These are phyloP conservation scores for Tetranychus urticae DNA, from an alignment of 1,140 invertebrate species.

Conservation along the genomic window DNA sequence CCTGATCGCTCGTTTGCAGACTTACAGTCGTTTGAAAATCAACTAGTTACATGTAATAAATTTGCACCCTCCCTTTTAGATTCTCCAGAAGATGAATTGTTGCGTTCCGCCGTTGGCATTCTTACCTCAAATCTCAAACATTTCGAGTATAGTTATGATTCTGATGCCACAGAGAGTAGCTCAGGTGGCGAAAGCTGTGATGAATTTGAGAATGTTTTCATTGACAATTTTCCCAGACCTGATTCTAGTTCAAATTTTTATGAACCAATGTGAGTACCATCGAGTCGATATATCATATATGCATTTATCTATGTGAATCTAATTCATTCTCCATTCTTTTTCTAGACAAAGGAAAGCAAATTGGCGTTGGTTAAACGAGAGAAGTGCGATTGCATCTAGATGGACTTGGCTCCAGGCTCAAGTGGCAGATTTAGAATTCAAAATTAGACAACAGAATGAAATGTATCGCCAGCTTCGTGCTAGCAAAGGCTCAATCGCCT, in stretches of 20 bases:
- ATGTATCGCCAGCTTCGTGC: conserved; percentile 30
- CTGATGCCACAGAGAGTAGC: conserved; percentile 73
- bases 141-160: conserved; percentile 30
- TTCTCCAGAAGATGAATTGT: neutral
- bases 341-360: conserved; percentile 35
- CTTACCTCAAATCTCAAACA: conserved; percentile 7
- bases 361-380: conserved; percentile 55
- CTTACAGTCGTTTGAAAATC: no score
- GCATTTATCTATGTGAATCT: neutral
- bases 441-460: conserved; percentile 59
- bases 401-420: conserved; percentile 82
- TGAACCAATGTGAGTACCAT: neutral
- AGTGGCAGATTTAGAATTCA: conserved; percentile 70
- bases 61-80: neutral
- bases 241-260: neutral
- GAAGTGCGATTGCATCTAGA: conserved; percentile 51
- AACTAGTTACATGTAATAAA: neutral
- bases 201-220: conserved; percentile 30
- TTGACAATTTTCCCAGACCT: neutral
- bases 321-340: neutral
- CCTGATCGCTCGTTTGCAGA: no score
- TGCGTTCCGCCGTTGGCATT: conserved; percentile 4
- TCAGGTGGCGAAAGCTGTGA: conserved; percentile 81
- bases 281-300: neutral
- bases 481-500: conserved; percentile 17